Conservation (phyloP, 1,140 invertebrate species). For the Matsumurasca onukii region DNA sequence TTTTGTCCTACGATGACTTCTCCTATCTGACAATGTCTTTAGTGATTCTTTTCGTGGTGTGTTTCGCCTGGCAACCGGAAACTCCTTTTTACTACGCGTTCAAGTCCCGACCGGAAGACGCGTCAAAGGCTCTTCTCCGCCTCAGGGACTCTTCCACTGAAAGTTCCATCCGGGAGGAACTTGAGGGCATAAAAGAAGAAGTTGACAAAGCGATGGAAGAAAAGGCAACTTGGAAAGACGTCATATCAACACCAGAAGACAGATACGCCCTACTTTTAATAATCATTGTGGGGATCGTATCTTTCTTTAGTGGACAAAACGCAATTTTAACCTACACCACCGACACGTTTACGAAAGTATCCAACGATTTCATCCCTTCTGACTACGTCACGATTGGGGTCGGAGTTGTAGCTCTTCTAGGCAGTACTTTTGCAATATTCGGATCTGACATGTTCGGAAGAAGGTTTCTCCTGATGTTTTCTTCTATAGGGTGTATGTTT, state of each 20-base stretch:
- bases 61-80: conserved; percentile 77
- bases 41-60: conserved; percentile 61
- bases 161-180: conserved; percentile 41
- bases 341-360: background rate
- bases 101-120: conserved; percentile 59
- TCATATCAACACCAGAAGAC: conserved; percentile 34
- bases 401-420: background rate
- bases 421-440: background rate
- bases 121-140: conserved; percentile 61
- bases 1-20: conserved; percentile 64
- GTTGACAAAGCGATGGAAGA: conserved; percentile 35
- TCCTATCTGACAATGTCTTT: conserved; percentile 62
- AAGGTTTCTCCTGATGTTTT: background rate
- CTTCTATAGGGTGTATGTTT: background rate
- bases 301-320: conserved; percentile 38
- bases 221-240: conserved; percentile 35
- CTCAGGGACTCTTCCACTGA: conserved; percentile 51
- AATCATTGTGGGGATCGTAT: conserved; percentile 36
- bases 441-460: background rate
- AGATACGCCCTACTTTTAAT: conserved; percentile 37
- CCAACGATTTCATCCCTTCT: background rate
- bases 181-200: conserved; percentile 34
- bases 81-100: conserved; percentile 71
- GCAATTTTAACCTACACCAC: conserved; percentile 39
- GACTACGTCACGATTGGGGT: background rate